A percentile compares a stretch with the other conserved stretches of the same genome.
Evolutionary conservation across 2,797 vertebrate species (phyloP).

Genomic region (Sparus aurata): DNA sequence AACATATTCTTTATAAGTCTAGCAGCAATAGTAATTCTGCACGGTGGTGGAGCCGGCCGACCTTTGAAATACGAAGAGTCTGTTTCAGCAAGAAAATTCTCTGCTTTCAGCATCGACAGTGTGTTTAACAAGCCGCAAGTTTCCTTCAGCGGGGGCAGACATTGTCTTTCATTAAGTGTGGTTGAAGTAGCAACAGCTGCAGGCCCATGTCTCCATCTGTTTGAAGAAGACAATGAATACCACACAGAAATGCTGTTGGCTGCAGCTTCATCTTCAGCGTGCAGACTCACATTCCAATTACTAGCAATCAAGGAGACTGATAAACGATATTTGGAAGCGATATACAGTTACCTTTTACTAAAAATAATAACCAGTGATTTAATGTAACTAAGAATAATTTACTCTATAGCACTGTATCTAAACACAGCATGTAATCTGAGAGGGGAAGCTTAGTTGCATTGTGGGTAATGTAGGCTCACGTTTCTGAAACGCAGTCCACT

Average conservation of each 20-base stretch:
- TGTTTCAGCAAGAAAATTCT: conserved; percentile 53
- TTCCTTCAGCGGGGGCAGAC: conserved; percentile 51
- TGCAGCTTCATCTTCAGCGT: neutral
- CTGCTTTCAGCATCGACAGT: conserved; percentile 49
- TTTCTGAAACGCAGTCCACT: no score
- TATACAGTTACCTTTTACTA: no score
- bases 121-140: conserved; percentile 67
- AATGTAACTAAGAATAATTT: no score
- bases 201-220: conserved; percentile 39
- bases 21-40: conserved; percentile 42
- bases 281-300: neutral
- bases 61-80: conserved; percentile 59
- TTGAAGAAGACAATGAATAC: conserved; percentile 49
- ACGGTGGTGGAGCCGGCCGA: conserved; percentile 55
- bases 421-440: no score
- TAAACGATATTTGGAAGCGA: no score
- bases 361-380: no score
- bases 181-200: conserved; percentile 72
- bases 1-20: neutral
- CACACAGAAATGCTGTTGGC: conserved; percentile 37
- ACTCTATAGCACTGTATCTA: no score
- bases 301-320: no score
- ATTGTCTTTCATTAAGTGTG: conserved; percentile 71
- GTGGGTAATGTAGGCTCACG: no score
- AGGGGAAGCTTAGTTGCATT: no score